Evolutionary conservation across 2,888 invertebrate species (phyloP), one percentile per base, ranked within the genome.

Genomic region (Myopa tessellatipennis): DNA sequence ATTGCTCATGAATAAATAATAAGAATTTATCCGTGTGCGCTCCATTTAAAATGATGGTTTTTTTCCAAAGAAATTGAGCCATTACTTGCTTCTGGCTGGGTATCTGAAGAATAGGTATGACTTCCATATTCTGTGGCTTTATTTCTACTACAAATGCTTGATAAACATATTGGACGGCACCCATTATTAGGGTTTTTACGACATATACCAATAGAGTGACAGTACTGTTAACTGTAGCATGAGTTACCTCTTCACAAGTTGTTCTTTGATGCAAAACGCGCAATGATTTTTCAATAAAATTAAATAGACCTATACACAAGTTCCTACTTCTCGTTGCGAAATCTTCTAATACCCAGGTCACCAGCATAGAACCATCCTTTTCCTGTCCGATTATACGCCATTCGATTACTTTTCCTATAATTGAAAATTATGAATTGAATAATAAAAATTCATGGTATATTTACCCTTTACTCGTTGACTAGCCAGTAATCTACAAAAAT

Each of bases 361-460:
- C 90, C 45, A 95, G 87, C 84, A 95, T 90, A 0, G 92, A 92
- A 4, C 94, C 94, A 87, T 95, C 93, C 87, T 93, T 93, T 86
- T 96, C 95, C 88, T 95, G 95, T 0, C 95, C 95, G 81, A 96
- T 89, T 76, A 95, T 90, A 78, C 95, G 92, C 95, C 95, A 95
- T 90, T 95, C 94, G 81, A 92, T 92, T 0, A 94, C 93, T 85
- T 91, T 91, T 81, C 91, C 93, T 93, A 87, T 58, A 90, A 82
- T 74, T 38, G 52, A 45, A 16, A 69, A 45, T 16, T 26, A 16
- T 45, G 4, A 45, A 18, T 2, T 8, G 6, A 8, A 34, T 40
- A 38, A 38, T 61, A 40, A 45, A 34, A 5, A 36, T 16, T 38
- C 38, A 34, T 1, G 26, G 8, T 12, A 1, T 36, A 1, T 52